Conservation (phyloP, 2,797 vertebrate species). For the Tokudaia tokunoshimensis region DNA sequence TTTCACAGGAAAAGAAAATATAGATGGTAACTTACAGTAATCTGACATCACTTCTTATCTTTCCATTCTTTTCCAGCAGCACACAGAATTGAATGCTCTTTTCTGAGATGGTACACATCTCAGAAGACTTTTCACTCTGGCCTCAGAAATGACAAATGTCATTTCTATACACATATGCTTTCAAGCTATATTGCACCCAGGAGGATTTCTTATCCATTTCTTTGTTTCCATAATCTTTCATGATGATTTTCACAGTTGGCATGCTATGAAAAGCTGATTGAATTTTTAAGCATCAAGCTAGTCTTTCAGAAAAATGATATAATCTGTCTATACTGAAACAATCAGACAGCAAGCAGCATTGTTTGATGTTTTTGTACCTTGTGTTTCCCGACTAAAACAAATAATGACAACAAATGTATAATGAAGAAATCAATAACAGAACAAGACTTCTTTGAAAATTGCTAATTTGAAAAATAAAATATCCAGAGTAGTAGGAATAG, state of each 20-base stretch:
- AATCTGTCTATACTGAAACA: slow-evolving; percentile 33
- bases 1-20: slow-evolving; percentile 49
- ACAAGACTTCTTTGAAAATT: slow-evolving; percentile 31
- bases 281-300: slow-evolving; percentile 39
- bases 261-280: slow-evolving; percentile 27
- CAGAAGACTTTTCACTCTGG: slow-evolving; percentile 55
- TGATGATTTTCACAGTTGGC: slow-evolving; percentile 52
- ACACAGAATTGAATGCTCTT: slow-evolving; percentile 4
- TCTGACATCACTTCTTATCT: not conserved
- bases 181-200: slow-evolving; percentile 21
- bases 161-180: slow-evolving; percentile 41
- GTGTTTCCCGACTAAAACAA: not conserved
- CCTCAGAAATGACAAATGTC: slow-evolving; percentile 62
- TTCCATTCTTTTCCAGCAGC: not conserved
- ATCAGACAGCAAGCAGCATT: not conserved
- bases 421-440: not conserved
- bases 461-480: slow-evolving; percentile 44
- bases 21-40: not conserved
- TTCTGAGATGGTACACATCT: not conserved
- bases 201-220: slow-evolving; percentile 15
- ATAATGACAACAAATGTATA: not conserved
- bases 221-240: not conserved
- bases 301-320: slow-evolving; percentile 30
- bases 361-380: not conserved
- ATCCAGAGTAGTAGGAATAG: not conserved